Evolutionary conservation across 2,113 vertebrate genomes (phyloP), one percentile per base, ranked within the genome.

Genomic region (Chaetodon auriga): DNA sequence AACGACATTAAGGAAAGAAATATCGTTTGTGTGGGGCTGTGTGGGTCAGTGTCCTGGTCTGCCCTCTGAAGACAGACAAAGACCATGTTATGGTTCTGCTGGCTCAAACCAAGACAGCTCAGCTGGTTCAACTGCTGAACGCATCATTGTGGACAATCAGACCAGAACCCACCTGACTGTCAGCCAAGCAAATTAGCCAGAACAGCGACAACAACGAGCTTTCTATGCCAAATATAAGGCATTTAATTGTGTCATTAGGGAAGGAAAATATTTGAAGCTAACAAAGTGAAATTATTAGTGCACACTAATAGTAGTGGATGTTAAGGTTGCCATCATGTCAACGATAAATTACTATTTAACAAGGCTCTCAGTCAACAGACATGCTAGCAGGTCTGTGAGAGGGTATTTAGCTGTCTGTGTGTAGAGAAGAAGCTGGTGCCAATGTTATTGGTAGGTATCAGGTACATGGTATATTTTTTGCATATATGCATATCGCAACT

Each of bases 141-240:
- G 68, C 13, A 83, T 80, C 54, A 19, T 15, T 85, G 75, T 80
- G 55, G 74, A 81, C 72, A 78, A 77, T 78, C 63, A 68, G 41
- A 68, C 72, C 65, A 70, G 63, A 84, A 62, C 71, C 66, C 73
- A 78, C 82, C 74, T 82, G 84, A 87, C 84, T 51, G 54, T 65
- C 68, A 60, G 65, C 54, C 68, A 53, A 65, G 54, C 10, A 48
- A 69, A 73, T 81, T 68, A 68, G 25, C 55, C 30, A 6, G 62
- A 66, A 54, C 51, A 45, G 48, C 53, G 77, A 72, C 64, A 84
- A 83, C 66, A 79, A 58, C 46, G 60, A 1, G n/a, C 55, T 54
- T 71, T 68, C 19, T 7, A 21, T 64, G 78, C 62, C 45, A 46
- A 30, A 84, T 8, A 41, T 8, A 25, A 73, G 35, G n/a, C 65